Conservation (phyloP, 2,888 invertebrate genomes). For the Mycalesis mineus region DNA sequence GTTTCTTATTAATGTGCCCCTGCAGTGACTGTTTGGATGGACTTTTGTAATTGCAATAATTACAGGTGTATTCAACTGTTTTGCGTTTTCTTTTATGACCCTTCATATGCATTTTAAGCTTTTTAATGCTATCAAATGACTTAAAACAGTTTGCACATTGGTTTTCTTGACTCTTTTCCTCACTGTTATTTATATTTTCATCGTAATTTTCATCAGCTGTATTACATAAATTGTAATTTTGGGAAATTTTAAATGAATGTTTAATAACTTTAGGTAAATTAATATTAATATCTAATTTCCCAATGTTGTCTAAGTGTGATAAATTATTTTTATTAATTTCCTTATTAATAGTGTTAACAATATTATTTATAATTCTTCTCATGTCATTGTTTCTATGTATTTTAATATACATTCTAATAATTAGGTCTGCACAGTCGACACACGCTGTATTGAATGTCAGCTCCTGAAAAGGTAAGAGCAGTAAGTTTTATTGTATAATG, state of each 20-base stretch:
- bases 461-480: conserved; percentile 53
- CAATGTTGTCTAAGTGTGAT: conserved; percentile 6
- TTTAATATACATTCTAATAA: conserved; percentile 41
- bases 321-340: conserved; percentile 27
- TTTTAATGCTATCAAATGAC: conserved; percentile 40
- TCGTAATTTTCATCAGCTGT: background rate
- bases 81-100: conserved; percentile 27
- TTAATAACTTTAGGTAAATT: conserved; percentile 6
- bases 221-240: background rate
- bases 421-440: conserved; percentile 37
- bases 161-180: conserved; percentile 35
- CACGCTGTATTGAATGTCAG: conserved; percentile 41
- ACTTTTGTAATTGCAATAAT: conserved; percentile 43
- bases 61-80: conserved; percentile 38
- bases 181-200: conserved; percentile 15
- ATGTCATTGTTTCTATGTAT: conserved; percentile 37
- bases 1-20: conserved; percentile 52
- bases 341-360: conserved; percentile 32
- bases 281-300: conserved; percentile 20
- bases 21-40: conserved; percentile 44
- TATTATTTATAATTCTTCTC: conserved; percentile 26
- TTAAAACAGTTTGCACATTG: conserved; percentile 46
- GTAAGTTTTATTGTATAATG: too few relatives aligned
- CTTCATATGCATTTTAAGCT: conserved; percentile 33
- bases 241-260: background rate